Evolutionary conservation across 1,140 invertebrate species (phyloP).

Genomic region (Procambarus clarkii): DNA sequence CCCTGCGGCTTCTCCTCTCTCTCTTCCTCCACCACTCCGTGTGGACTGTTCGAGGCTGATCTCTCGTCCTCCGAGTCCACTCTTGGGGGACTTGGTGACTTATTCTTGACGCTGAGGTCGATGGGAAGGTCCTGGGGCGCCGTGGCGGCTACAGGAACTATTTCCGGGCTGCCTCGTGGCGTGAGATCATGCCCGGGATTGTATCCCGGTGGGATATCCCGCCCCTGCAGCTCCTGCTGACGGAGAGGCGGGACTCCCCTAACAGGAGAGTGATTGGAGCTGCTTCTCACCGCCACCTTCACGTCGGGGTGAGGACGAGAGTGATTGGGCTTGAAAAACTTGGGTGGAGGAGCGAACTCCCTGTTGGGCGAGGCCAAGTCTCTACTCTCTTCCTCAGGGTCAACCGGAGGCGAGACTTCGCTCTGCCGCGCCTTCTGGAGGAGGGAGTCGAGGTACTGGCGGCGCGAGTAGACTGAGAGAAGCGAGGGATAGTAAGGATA

Average conservation of each 20-base stretch:
- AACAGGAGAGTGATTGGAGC: slow-evolving; percentile 1
- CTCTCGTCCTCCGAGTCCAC: slow-evolving; percentile 11
- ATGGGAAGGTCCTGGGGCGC: slow-evolving; percentile 63
- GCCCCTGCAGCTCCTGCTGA: slow-evolving; percentile 23
- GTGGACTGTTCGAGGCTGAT: slow-evolving; percentile 20
- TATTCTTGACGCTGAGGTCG: slow-evolving; percentile 62
- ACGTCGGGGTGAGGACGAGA: slow-evolving; percentile 25
- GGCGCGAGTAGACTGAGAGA: slow-evolving; percentile 79
- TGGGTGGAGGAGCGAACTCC: slow-evolving; percentile 45
- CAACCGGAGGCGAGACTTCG: not conserved
- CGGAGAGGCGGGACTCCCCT: slow-evolving; percentile 16
- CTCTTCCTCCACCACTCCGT: slow-evolving; percentile 19
- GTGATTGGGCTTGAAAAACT: slow-evolving; percentile 47
- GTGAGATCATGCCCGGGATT: slow-evolving; percentile 57
- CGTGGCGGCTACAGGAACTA: slow-evolving; percentile 36
- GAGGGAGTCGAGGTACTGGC: slow-evolving; percentile 84
- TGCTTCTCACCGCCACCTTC: slow-evolving; percentile 13
- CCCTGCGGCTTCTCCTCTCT: slow-evolving; percentile 25
- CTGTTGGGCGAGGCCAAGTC: slow-evolving; percentile 29
- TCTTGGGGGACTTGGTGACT: slow-evolving; percentile 27
- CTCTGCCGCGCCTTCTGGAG: slow-evolving; percentile 77
- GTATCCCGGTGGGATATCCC: slow-evolving; percentile 12
- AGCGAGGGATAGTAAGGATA: slow-evolving; percentile 67
- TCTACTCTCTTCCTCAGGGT: slow-evolving; percentile 37
- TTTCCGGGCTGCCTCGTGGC: slow-evolving; percentile 44